Evolutionary conservation across 2,888 invertebrate genomes (phyloP).

Genomic region (Ectobius pallidus): DNA sequence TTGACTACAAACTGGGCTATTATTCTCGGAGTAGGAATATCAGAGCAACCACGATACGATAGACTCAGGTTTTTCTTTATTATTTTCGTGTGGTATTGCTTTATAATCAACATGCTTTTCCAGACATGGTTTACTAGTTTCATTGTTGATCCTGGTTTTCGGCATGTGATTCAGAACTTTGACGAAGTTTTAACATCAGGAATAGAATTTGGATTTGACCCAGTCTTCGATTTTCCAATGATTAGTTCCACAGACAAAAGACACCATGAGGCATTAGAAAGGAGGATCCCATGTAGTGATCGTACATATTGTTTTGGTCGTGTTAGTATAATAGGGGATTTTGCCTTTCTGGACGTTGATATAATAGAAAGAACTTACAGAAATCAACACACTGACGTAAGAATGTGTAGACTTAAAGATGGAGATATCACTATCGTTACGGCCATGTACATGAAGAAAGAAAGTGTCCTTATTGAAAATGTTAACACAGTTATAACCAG

Average conservation of each 20-base stretch:
- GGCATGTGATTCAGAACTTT: background rate
- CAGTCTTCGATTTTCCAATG: background rate
- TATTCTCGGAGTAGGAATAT: background rate
- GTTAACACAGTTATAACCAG: background rate
- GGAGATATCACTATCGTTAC: background rate
- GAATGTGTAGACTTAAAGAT: background rate
- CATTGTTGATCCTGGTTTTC: background rate
- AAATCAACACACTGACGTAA: background rate
- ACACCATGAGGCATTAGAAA: background rate
- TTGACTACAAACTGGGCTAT: background rate
- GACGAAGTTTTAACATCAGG: background rate
- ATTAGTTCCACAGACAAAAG: background rate
- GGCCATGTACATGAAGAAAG: conserved; percentile 15
- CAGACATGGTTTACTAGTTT: conserved; percentile 5
- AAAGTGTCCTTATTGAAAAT: background rate
- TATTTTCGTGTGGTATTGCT: background rate
- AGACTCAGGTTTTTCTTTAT: background rate
- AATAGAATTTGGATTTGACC: background rate
- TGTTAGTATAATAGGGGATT: background rate
- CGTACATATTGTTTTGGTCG: background rate
- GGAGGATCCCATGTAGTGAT: background rate
- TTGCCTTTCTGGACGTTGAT: background rate
- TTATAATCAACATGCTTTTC: background rate
- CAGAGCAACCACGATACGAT: background rate
- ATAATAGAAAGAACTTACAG: background rate